phyloP scores from a whole-genome alignment of 2,888 invertebrate species.

The Xestia xanthographa region DNA sequence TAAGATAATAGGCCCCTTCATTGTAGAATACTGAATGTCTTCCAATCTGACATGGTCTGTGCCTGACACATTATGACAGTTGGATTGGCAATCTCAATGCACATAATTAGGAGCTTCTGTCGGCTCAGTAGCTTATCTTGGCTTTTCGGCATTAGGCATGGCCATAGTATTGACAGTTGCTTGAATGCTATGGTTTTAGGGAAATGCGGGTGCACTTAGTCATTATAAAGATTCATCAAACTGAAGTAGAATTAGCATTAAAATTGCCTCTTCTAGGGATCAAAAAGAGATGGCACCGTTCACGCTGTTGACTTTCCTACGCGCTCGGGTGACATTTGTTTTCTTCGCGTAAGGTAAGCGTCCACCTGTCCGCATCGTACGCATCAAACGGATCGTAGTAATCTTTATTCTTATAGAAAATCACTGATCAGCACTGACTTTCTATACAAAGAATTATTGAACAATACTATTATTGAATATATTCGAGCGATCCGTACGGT shows the following conservation, averaged over 20 bases:
- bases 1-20: constrained; percentile 2
- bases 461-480: too few species aligned
- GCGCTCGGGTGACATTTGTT: too few species aligned
- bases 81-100: constrained; percentile 23
- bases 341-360: too few species aligned
- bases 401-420: too few species aligned
- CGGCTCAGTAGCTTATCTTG: constrained; percentile 13
- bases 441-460: too few species aligned
- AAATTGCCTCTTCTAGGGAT: neutral
- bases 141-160: neutral
- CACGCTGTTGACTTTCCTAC: too few species aligned
- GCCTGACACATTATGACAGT: constrained; percentile 6
- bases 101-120: constrained; percentile 22
- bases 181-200: too few species aligned
- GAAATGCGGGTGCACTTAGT: neutral
- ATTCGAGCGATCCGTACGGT: too few species aligned
- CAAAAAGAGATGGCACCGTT: too few species aligned
- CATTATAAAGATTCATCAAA: neutral
- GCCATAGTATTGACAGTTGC: neutral
- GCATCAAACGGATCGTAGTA: too few species aligned
- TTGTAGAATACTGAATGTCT: constrained; percentile 7
- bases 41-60: constrained; percentile 2
- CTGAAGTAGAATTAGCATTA: neutral
- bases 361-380: too few species aligned
- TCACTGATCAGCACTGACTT: too few species aligned